These are phyloP conservation scores for Tamias sibiricus DNA, from an alignment of 2,113 vertebrate genomes.

Conservation along the genomic window DNA sequence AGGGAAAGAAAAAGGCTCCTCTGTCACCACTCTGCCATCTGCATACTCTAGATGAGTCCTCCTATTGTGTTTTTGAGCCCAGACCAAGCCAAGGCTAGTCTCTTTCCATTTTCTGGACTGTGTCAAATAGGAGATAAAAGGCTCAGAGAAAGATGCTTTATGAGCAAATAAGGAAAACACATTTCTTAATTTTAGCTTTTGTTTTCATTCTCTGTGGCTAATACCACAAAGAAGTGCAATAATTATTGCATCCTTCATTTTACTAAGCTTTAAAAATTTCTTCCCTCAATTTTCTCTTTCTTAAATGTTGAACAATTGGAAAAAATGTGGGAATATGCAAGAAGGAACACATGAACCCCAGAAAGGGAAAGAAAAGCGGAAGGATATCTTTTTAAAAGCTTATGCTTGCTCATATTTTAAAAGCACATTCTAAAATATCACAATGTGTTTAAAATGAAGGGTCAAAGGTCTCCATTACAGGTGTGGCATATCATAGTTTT, in stretches of 20 bases:
- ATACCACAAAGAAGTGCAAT: not conserved
- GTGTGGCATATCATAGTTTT: not conserved
- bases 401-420: not conserved
- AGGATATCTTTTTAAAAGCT: not conserved
- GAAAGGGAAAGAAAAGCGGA: not conserved
- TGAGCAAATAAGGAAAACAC: not conserved
- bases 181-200: not conserved
- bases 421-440: not conserved
- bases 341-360: not conserved
- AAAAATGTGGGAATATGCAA: not conserved
- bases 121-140: not conserved
- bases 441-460: not conserved
- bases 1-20: not conserved
- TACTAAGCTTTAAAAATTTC: not conserved
- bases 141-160: not conserved
- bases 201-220: not conserved
- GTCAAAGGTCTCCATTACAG: not conserved
- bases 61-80: not conserved
- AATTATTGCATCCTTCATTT: slow-evolving; percentile 4
- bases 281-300: not conserved
- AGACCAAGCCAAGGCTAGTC: not conserved
- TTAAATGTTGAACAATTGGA: slow-evolving; percentile 10
- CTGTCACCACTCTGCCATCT: not conserved
- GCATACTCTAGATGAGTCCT: not conserved
- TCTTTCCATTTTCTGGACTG: not conserved